A percentile compares a stretch with the other conserved stretches of the same genome.
phyloP scores from a whole-genome alignment of 92 coral and sea anemone genomes.

The Epizoanthus fatuus region DNA sequence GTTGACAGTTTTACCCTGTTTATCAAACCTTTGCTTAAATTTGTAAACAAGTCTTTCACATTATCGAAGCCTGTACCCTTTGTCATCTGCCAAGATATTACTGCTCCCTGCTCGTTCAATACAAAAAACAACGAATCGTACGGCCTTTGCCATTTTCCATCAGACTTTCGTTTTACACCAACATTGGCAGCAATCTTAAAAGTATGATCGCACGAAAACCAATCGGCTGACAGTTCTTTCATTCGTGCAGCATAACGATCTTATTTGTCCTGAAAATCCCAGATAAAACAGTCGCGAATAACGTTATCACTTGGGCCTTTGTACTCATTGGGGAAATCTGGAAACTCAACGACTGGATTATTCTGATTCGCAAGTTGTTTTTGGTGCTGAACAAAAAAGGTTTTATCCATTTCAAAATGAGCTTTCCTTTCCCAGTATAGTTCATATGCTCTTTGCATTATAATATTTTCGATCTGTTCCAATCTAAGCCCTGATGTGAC shows the following conservation, averaged over 20 bases:
- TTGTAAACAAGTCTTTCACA: too few species aligned
- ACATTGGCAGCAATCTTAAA: background rate
- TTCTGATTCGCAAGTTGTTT: too few species aligned
- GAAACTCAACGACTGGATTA: background rate
- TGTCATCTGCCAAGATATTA: too few species aligned
- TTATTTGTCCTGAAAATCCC: background rate
- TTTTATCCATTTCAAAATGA: background rate
- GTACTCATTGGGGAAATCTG: background rate
- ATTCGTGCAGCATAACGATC: background rate
- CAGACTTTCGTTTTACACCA: too few species aligned
- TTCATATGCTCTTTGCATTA: background rate
- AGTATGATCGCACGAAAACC: background rate
- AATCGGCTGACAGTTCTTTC: background rate
- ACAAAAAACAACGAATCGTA: too few species aligned
- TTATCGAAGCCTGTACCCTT: too few species aligned
- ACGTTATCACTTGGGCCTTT: background rate
- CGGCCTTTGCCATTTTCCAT: too few species aligned
- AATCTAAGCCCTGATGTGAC: background rate
- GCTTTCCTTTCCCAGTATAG: background rate
- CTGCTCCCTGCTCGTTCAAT: too few species aligned
- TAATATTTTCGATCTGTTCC: conserved; percentile 8
- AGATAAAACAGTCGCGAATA: background rate
- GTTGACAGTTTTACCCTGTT: too few species aligned
- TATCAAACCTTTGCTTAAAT: too few species aligned
- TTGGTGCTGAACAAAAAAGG: too few species aligned